Base-by-base conservation (phyloP, 2,113 vertebrate genomes). In the Eolophus roseicapilla region DNA sequence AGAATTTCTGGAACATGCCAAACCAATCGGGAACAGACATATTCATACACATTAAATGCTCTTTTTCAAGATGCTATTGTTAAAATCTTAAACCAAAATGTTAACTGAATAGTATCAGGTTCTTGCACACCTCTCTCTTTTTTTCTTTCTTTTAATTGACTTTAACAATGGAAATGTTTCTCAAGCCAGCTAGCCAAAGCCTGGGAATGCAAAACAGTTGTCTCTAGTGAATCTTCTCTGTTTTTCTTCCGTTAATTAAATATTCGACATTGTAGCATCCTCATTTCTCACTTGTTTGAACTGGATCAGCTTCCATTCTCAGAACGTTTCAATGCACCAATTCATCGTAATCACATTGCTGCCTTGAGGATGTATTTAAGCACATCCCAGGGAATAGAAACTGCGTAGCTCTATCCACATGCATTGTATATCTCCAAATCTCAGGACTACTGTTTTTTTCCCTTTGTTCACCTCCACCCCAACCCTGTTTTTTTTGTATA, bases 261-360 rank as follows among this genome's bases (percentile, higher is more conserved):
- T 95, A 91, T 77, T 94, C 78, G 28, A 92, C 81, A 70, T 77
- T 93, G 92, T 92, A 95, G 81, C 91, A 87, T 96, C 39, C 84
- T 94, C 64, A 90, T 96, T 96, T 97, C 88, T 96, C 92, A 43
- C 71, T 94, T 97, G 95, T 97, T 97, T 97, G 88, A 96, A 96
- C 82, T 83, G 86, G 78, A 96, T 97, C 90, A 93, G 65, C 78
- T 92, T 95, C 84, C 81, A 57, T 92, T 97, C 83, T 96, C 86
- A 95, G 67, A 95, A 73, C 44, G 31, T 70, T 94, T 90, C 53
- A 24, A 84, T 92, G 90, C 71, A 91, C 86, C 79, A 57, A 71
- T 85, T 96, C 74, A 63, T 81, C 77, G 77, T 95, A 97, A 97
- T 95, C 86, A 74, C 49, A 28, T 79, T 92, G 64, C 60, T 93